phyloP scores from a whole-genome alignment of 2,888 invertebrate species.

The Andricus quercusramuli region DNA sequence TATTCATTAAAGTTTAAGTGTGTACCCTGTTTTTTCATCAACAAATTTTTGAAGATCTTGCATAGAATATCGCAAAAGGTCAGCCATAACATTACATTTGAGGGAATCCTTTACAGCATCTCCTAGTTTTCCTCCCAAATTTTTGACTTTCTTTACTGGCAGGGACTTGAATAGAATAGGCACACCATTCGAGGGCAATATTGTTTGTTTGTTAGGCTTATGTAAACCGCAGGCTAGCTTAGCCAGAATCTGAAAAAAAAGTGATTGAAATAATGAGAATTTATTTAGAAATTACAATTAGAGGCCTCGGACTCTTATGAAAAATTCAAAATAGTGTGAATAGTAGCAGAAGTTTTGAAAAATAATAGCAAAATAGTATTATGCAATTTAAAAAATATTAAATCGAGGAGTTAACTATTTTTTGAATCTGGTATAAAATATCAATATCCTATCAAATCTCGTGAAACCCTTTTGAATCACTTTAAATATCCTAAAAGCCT shows the following conservation, averaged over 20 bases:
- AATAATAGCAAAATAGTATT: too few species aligned
- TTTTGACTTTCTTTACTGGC: constrained; percentile 91
- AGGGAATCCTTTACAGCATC: constrained; percentile 87
- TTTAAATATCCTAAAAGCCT: too few species aligned
- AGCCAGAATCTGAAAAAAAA: constrained; percentile 85
- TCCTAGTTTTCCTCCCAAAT: constrained; percentile 97
- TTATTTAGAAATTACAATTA: neutral
- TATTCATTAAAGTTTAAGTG: constrained; percentile 39
- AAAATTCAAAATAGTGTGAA: too few species aligned
- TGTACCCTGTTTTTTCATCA: constrained; percentile 93
- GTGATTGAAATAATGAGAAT: neutral
- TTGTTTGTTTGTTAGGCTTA: constrained; percentile 95
- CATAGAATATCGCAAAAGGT: constrained; percentile 86
- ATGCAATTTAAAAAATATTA: too few species aligned
- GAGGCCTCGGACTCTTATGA: too few species aligned
- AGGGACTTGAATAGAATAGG: constrained; percentile 80
- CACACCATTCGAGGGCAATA: constrained; percentile 88
- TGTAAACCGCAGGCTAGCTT: constrained; percentile 96
- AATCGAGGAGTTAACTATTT: too few species aligned
- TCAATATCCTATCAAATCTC: too few species aligned
- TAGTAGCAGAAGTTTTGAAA: too few species aligned
- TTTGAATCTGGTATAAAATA: too few species aligned
- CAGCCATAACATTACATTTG: constrained; percentile 88
- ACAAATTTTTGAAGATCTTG: constrained; percentile 86
- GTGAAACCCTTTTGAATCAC: too few species aligned